Percentiles rank a stretch among this genome's conserved stretches.
These are phyloP conservation scores for Habrosyne pyritoides DNA, from an alignment of 2,888 invertebrate species.

Conservation along the genomic window DNA sequence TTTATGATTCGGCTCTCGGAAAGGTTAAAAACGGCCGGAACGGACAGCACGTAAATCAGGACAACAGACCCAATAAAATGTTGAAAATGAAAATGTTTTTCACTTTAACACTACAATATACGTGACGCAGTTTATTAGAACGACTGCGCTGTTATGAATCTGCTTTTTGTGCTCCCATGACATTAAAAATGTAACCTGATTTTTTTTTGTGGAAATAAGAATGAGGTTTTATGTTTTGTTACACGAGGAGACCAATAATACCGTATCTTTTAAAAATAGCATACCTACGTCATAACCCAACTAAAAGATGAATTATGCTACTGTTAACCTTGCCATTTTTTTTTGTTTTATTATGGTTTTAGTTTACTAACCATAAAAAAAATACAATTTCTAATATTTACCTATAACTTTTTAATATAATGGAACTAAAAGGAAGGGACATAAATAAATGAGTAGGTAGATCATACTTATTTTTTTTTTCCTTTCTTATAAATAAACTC, in stretches of 20 bases:
- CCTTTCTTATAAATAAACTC: neutral
- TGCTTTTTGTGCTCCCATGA: neutral
- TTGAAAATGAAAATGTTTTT: conserved; percentile 55
- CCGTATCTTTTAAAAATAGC: no score
- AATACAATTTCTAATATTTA: no score
- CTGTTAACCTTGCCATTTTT: no score
- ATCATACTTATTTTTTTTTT: no score
- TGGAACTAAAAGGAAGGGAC: no score
- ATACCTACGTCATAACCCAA: no score
- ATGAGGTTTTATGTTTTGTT: neutral
- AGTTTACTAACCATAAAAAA: no score
- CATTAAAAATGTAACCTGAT: neutral
- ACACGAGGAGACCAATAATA: neutral
- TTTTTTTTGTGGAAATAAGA: neutral
- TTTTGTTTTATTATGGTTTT: no score
- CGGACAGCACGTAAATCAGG: conserved; percentile 66
- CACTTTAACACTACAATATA: conserved; percentile 42
- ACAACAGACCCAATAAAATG: conserved; percentile 60
- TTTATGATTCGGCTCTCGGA: conserved; percentile 76
- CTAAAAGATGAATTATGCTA: no score
- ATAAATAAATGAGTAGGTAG: no score
- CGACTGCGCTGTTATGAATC: conserved; percentile 10
- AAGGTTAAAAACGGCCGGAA: conserved; percentile 74
- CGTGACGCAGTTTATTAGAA: conserved; percentile 40
- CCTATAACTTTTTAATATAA: no score